phyloP scores from a whole-genome alignment of 64 coral and sea anemone species.

The Trachythela sp. region DNA sequence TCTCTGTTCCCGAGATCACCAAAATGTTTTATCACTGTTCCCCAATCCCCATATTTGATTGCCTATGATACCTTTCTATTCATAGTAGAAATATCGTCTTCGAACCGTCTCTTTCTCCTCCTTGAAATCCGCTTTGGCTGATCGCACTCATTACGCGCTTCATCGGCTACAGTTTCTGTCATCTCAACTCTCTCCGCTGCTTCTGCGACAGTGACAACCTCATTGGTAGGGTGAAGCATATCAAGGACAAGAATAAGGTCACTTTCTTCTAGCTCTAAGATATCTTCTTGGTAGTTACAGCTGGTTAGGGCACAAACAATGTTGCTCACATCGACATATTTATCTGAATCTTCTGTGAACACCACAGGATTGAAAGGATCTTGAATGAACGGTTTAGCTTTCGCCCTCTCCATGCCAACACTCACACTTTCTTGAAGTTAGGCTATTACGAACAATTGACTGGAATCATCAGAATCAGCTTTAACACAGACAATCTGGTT shows the following conservation, averaged over 20 bases:
- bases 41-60: slow-evolving; percentile 23
- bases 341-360: slow-evolving; percentile 65
- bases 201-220: slow-evolving; percentile 56
- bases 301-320: slow-evolving; percentile 59
- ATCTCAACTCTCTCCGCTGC: slow-evolving; percentile 45
- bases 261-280: slow-evolving; percentile 55
- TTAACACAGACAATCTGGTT: slow-evolving; percentile 51
- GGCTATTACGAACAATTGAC: slow-evolving; percentile 50
- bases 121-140: slow-evolving; percentile 40
- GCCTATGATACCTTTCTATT: slow-evolving; percentile 26
- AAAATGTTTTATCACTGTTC: slow-evolving; percentile 42
- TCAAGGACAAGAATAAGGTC: slow-evolving; percentile 64
- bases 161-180: slow-evolving; percentile 43
- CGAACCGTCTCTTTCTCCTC: slow-evolving; percentile 55
- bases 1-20: slow-evolving; percentile 31
- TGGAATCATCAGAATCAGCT: slow-evolving; percentile 37
- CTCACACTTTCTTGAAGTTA: slow-evolving; percentile 39
- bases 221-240: slow-evolving; percentile 51
- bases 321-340: slow-evolving; percentile 63
- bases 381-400: slow-evolving; percentile 61
- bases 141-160: slow-evolving; percentile 32
- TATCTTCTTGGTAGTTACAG: slow-evolving; percentile 57
- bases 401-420: slow-evolving; percentile 50
- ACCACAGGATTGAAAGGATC: slow-evolving; percentile 53
- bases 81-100: slow-evolving; percentile 44